Evolutionary conservation across 2,888 invertebrate genomes (phyloP).

Genomic region (Platerodrilus igneus): DNA sequence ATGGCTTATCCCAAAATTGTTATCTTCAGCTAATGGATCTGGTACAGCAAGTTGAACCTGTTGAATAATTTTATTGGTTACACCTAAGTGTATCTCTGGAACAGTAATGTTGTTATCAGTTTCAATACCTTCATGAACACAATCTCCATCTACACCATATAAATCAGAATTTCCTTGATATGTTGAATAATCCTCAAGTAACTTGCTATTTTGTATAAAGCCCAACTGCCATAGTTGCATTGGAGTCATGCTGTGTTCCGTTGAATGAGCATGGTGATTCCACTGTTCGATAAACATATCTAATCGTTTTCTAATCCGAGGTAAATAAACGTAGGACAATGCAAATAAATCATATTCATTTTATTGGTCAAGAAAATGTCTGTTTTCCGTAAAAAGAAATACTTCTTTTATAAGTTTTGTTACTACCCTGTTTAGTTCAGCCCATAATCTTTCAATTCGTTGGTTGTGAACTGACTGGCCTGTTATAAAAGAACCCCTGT

Average conservation of each 20-base stretch:
- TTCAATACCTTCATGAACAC: background rate
- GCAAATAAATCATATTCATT: conserved; percentile 11
- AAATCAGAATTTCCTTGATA: conserved; percentile 7
- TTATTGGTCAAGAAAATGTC: conserved; percentile 8
- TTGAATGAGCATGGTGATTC: conserved; percentile 9
- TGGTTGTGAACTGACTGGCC: conserved; percentile 16
- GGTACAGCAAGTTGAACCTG: conserved; percentile 3
- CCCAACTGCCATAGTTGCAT: conserved; percentile 8
- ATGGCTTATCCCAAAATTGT: conserved; percentile 4
- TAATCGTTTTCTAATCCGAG: conserved; percentile 7
- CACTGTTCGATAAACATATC: conserved; percentile 10
- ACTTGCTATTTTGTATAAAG: background rate
- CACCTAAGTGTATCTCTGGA: conserved; percentile 3
- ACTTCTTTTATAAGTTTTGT: conserved; percentile 8
- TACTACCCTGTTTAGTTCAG: conserved; percentile 13
- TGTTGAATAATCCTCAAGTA: conserved; percentile 2
- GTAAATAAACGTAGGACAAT: conserved; percentile 6
- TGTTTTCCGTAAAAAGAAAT: no score
- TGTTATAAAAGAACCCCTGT: conserved; percentile 13
- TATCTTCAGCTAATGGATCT: conserved; percentile 7
- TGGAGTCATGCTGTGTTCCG: conserved; percentile 1
- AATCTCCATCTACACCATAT: conserved; percentile 7
- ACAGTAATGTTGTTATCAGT: conserved; percentile 8
- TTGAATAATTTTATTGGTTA: background rate
- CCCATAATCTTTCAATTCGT: conserved; percentile 15